These are phyloP conservation scores for Telenomus remus DNA, from an alignment of 1,140 invertebrate genomes.

Conservation along the genomic window DNA sequence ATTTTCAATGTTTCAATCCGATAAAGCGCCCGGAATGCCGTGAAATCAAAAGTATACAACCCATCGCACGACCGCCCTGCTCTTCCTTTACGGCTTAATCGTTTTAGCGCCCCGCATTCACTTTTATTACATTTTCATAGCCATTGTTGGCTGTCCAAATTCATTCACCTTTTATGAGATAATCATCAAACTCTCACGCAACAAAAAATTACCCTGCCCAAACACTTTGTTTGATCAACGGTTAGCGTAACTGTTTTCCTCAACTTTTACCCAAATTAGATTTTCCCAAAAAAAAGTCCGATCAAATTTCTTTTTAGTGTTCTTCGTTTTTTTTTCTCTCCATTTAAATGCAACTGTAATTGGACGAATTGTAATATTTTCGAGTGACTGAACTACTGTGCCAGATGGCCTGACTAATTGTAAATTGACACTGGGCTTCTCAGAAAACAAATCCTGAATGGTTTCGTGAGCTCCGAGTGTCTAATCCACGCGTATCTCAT, in stretches of 20 bases:
- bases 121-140: neutral
- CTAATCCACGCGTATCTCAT: conserved; percentile 20
- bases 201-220: too few species aligned
- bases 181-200: too few species aligned
- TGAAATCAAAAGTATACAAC: neutral
- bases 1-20: conserved; percentile 36
- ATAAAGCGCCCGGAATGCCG: conserved; percentile 4
- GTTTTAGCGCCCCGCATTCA: neutral
- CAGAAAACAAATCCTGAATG: conserved; percentile 38
- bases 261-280: too few species aligned
- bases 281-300: too few species aligned
- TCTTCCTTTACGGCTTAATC: conserved; percentile 4
- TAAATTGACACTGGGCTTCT: conserved; percentile 38
- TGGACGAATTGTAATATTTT: too few species aligned
- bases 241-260: too few species aligned
- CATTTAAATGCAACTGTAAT: conserved; percentile 18
- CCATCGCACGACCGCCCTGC: neutral
- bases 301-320: too few species aligned
- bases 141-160: neutral
- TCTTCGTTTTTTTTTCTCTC: neutral
- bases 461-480: conserved; percentile 6
- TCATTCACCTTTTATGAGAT: neutral
- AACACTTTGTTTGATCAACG: too few species aligned
- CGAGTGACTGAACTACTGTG: neutral
- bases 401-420: conserved; percentile 39